These are phyloP conservation scores for Stenolophus ochropezus DNA, from an alignment of 2,888 invertebrate species.

Conservation along the genomic window DNA sequence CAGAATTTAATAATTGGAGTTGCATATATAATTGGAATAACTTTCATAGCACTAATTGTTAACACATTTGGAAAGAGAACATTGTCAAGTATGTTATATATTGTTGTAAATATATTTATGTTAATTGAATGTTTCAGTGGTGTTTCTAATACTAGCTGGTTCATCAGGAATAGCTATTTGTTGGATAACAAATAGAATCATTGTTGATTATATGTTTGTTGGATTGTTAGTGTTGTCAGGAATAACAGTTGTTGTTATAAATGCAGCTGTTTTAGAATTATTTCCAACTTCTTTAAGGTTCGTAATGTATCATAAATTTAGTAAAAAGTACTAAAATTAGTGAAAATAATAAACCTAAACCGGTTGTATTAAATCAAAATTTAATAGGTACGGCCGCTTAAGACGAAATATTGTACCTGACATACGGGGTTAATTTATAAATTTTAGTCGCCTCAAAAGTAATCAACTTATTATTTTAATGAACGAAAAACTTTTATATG, in stretches of 20 bases:
- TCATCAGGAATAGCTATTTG: conserved; percentile 60
- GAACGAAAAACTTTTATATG: too few relatives aligned
- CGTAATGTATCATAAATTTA: background rate
- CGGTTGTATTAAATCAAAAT: too few relatives aligned
- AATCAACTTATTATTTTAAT: too few relatives aligned
- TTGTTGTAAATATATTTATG: background rate
- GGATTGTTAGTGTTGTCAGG: conserved; percentile 65
- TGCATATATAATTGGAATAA: conserved; percentile 62
- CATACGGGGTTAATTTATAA: too few relatives aligned
- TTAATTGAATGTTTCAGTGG: conserved; percentile 57
- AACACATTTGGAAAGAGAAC: conserved; percentile 62
- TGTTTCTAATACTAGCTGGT: conserved; percentile 61
- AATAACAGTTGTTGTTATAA: conserved; percentile 68
- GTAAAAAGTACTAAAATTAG: too few relatives aligned
- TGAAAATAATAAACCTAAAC: too few relatives aligned
- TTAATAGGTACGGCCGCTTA: too few relatives aligned
- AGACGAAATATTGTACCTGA: too few relatives aligned
- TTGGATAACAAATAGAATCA: conserved; percentile 63
- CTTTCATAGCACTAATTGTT: conserved; percentile 61
- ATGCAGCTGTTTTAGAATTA: conserved; percentile 64
- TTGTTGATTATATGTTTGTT: conserved; percentile 66
- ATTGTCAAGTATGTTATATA: conserved; percentile 61
- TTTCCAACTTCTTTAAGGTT: conserved; percentile 58
- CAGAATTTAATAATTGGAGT: conserved; percentile 63
- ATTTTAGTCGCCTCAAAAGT: too few relatives aligned